These are phyloP conservation scores for Cuculus canorus DNA, from an alignment of 2,797 vertebrate species.

Conservation along the genomic window DNA sequence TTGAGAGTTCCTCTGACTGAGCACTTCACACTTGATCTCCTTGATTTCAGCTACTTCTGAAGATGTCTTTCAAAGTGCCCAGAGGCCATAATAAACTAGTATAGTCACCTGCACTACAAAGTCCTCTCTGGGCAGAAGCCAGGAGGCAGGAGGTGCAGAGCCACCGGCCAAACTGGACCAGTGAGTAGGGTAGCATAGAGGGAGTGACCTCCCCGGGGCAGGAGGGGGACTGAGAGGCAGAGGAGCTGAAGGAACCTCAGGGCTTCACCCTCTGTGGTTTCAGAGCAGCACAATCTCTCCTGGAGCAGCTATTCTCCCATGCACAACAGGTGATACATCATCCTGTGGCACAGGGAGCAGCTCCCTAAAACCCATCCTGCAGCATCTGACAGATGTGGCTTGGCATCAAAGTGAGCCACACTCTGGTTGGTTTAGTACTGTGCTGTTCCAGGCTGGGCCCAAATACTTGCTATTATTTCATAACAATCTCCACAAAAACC, in stretches of 20 bases:
- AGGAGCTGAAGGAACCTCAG: not conserved
- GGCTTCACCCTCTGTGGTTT: not conserved
- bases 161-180: not conserved
- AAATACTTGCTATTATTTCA: not conserved
- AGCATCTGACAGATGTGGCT: not conserved
- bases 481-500: not conserved
- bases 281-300: not conserved
- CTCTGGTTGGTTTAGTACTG: not conserved
- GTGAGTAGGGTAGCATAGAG: not conserved
- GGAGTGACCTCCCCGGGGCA: not conserved
- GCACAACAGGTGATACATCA: fast-evolving
- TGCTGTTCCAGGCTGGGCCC: not conserved
- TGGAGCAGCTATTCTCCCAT: not conserved
- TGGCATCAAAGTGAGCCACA: not conserved
- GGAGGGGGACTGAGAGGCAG: not conserved
- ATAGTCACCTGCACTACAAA: conserved; percentile 44
- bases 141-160: not conserved
- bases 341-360: not conserved
- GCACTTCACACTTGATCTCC: not conserved
- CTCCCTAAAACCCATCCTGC: not conserved
- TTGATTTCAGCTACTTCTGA: conserved; percentile 12
- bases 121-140: not conserved
- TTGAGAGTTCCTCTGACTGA: not conserved
- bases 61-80: conserved; percentile 17
- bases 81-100: conserved; percentile 23